phyloP scores from a whole-genome alignment of 1,140 invertebrate species.

The Hirudo medicinalis region DNA sequence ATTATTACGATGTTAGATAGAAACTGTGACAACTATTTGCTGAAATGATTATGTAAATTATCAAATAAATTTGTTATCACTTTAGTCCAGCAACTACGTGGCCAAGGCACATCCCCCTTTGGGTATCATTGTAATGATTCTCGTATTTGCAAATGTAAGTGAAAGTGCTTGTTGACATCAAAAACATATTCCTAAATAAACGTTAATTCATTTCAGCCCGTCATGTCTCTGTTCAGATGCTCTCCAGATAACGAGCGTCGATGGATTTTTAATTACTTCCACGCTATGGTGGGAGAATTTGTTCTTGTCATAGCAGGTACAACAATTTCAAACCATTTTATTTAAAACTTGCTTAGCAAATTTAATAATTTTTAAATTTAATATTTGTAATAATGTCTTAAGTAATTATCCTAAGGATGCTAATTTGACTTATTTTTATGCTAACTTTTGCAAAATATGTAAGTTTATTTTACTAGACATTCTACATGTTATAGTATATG shows the following conservation, averaged over 20 bases:
- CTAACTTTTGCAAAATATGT: too few relatives aligned
- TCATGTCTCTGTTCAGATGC: conserved; percentile 12
- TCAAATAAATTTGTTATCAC: background rate
- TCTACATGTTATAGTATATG: too few relatives aligned
- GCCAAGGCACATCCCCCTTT: conserved; percentile 11
- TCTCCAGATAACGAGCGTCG: conserved; percentile 7
- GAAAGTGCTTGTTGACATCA: background rate
- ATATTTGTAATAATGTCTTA: background rate
- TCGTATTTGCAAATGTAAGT: conserved; percentile 16
- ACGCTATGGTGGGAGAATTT: conserved; percentile 10
- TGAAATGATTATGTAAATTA: background rate
- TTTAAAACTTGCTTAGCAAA: background rate
- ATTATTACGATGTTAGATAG: too few relatives aligned
- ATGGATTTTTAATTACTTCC: conserved; percentile 13
- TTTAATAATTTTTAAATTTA: too few relatives aligned
- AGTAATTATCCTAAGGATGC: background rate
- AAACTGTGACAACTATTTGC: too few relatives aligned
- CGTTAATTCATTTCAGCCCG: conserved; percentile 12
- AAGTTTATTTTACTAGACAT: too few relatives aligned
- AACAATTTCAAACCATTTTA: background rate
- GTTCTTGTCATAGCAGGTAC: conserved; percentile 14
- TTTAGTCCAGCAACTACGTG: background rate
- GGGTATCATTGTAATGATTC: conserved; percentile 16
- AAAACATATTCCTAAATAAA: conserved; percentile 3
- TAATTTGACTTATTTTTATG: too few relatives aligned